Base-by-base conservation (phyloP, 2,888 invertebrate species). In the Laspeyria flexula region DNA sequence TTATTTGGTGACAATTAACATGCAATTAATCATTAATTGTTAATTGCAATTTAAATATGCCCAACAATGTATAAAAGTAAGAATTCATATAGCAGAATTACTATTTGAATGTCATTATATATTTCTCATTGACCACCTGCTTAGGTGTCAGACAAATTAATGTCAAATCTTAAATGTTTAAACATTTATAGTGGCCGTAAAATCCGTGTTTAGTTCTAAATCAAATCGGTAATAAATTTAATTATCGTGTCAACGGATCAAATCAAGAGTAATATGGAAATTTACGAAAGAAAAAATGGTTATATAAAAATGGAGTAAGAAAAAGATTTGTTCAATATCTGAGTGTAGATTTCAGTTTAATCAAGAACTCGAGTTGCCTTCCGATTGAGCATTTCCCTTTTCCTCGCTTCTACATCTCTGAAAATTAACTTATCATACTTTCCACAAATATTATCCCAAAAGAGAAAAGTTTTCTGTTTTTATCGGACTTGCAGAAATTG, bases 371-470 rank as follows among this genome's bases (percentile, higher is more conserved):
- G 11, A 34, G 18, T 34, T 27, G 21, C 18, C 46, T 11, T 27
- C 31, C 40, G n/a, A 27, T 40, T 46, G 25, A 33, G n/a, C 40
- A 37, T 43, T 33, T 46, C 15, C 10, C 27, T 18, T 45, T 34
- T 42, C 25, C 10, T 12, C 12, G 23, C 13, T 5, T 33, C 11
- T 39, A 18, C 29, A 40, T 46, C 33, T 33, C 16, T 6, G 33
- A 33, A 46, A 34, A 40, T 46, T 46, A 40, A 39, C 40, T 39
- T 39, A 34, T 46, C 39, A 33, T 45, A 39, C 33, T 33, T 39
- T 31, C 39, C 15, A 39, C 38, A 39, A 44, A 45, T 45, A 39
- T 39, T 45, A 38, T 44, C 11, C 18, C 9, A 45, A 34, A 43
- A 25, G 43, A 23, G 34, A 34, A 43, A 34, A 43, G 25, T 34